Evolutionary conservation across 2,797 vertebrate genomes (phyloP), one percentile per base, ranked within the genome.

Genomic region (Peromyscus eremicus): DNA sequence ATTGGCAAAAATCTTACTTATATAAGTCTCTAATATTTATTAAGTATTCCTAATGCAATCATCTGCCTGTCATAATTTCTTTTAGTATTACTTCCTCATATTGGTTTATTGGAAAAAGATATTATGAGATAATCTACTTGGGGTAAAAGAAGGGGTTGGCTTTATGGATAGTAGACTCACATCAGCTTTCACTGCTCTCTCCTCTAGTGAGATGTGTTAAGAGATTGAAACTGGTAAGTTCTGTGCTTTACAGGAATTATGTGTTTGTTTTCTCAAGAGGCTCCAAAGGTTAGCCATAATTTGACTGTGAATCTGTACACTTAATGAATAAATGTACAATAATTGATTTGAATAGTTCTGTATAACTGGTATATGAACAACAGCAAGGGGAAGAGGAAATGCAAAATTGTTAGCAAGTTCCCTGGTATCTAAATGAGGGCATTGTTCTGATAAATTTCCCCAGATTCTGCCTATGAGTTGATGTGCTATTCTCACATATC

Each of bases 401-500:
- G 14, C 17, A 75, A 83, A 66, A n/a, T 12, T n/a, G 46, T 27
- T 43, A 70, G 1, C 19, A 34, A 46, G 32, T 94, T 92, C n/a
- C n/a, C 5, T 66, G 12, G 2, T 43, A 55, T 52, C 49, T 93
- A 43, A 49, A 75, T 52, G 40, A 79, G 68, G 9, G 12, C 23
- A 43, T 7, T 49, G 6, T n/a, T 60, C 89, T 27, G 32, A 37
- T 66, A 27, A 32, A 21, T 27, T 76, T 76, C 25, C 85, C 64
- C 27, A 99, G 99, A 98, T 75, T 98, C 98, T 96, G 98, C 98
- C 97, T 99, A 98, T 82, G 98, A 98, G 87, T 98, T 99, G 92
- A 98, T 98, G 96, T 99, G 99, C 91, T 99, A 99, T 97, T 99
- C 99, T 97, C 98, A 98, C 94, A 99, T 99, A 98, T 99, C 99